These are phyloP conservation scores for Lagopus muta DNA, from an alignment of 2,113 vertebrate species.

Conservation along the genomic window DNA sequence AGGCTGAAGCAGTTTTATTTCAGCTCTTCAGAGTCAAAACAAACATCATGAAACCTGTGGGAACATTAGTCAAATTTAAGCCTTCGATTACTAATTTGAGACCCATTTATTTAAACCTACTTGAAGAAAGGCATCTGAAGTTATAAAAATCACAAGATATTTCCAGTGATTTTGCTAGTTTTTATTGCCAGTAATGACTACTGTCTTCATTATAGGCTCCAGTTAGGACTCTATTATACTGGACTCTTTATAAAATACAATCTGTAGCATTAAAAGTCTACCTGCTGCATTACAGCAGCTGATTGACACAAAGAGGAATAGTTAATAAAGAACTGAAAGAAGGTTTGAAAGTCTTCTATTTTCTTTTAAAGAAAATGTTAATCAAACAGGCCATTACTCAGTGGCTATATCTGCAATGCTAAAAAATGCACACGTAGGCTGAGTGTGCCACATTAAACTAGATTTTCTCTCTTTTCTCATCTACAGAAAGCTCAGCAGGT, in stretches of 20 bases:
- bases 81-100: constrained; percentile 7
- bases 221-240: constrained; percentile 22
- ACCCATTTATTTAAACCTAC: neutral
- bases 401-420: neutral
- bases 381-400: neutral
- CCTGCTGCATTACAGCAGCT: neutral
- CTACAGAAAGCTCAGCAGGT: neutral
- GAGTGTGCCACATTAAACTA: neutral
- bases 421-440: neutral
- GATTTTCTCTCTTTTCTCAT: neutral
- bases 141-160: constrained; percentile 38
- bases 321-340: constrained; percentile 6
- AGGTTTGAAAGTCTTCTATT: neutral
- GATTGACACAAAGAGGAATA: neutral
- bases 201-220: neutral
- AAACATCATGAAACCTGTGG: neutral
- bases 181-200: constrained; percentile 40
- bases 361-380: neutral
- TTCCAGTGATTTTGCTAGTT: constrained; percentile 25
- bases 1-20: neutral
- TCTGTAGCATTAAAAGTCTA: neutral
- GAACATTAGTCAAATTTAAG: neutral
- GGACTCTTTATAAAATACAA: constrained; percentile 35
- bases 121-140: neutral
- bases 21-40: constrained; percentile 17